Conservation (phyloP, 2,888 invertebrate genomes). For the Philaethria dido region DNA sequence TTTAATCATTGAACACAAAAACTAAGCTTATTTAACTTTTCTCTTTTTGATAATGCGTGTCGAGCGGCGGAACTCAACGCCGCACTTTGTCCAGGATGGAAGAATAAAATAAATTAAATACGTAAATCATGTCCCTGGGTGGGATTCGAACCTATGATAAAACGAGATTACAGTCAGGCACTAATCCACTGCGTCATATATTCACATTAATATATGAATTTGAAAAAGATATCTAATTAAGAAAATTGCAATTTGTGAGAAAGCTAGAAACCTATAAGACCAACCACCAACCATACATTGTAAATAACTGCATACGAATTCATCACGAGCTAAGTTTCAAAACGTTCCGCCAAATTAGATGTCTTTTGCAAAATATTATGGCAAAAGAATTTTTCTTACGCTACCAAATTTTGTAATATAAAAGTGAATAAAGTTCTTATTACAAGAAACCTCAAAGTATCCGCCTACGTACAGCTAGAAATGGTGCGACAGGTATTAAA, state of each 20-base stretch:
- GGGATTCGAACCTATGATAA: no score
- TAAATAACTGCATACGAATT: slow-evolving; percentile 22
- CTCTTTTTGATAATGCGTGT: no score
- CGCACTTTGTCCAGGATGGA: no score
- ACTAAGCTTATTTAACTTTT: no score
- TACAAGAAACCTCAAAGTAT: slow-evolving; percentile 10
- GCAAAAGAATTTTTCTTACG: slow-evolving; percentile 24
- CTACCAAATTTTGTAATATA: slow-evolving; percentile 9
- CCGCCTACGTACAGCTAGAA: slow-evolving; percentile 29
- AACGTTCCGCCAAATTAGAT: slow-evolving; percentile 25
- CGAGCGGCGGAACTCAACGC: no score
- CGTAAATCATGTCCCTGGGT: no score
- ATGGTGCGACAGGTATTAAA: slow-evolving; percentile 19
- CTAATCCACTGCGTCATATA: no score
- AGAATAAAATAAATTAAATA: no score
- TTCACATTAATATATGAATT: no score
- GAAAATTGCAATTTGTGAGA: background rate
- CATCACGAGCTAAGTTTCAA: slow-evolving; percentile 6
- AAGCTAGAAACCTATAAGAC: slow-evolving; percentile 13
- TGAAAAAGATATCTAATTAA: background rate
- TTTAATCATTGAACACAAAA: no score
- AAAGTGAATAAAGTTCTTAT: slow-evolving; percentile 4
- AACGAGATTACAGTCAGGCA: no score
- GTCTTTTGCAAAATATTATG: slow-evolving; percentile 22
- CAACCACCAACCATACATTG: slow-evolving; percentile 2